These are phyloP conservation scores for Marmota monax DNA, from an alignment of 2,113 vertebrate genomes.

Conservation along the genomic window DNA sequence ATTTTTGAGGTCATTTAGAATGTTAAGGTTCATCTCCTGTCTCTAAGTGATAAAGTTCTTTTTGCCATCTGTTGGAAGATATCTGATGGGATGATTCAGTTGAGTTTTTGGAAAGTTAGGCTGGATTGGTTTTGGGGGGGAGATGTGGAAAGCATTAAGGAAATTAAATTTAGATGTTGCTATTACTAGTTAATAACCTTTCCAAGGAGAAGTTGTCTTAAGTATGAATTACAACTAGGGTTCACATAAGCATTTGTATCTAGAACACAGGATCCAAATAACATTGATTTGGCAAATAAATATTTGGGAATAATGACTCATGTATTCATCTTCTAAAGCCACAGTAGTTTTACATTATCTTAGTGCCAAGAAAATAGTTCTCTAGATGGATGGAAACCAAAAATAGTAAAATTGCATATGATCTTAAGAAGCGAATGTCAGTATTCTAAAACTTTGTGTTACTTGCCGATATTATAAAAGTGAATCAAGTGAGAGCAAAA, in stretches of 20 bases:
- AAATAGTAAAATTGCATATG: background rate
- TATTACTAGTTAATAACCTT: background rate
- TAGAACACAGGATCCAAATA: background rate
- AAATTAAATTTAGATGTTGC: slow-evolving; percentile 16
- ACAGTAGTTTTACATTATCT: background rate
- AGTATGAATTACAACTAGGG: background rate
- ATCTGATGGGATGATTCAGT: background rate
- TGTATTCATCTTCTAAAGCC: background rate
- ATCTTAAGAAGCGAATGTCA: background rate
- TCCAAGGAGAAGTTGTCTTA: background rate
- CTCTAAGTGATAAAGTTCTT: background rate
- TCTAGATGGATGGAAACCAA: background rate
- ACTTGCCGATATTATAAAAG: background rate
- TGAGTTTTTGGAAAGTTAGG: background rate
- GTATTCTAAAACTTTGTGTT: slow-evolving; percentile 27
- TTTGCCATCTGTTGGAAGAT: background rate
- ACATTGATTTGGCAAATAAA: slow-evolving; percentile 35
- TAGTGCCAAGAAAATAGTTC: background rate
- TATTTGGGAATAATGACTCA: background rate
- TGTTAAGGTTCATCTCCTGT: background rate
- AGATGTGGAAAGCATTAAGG: background rate
- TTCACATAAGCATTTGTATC: background rate
- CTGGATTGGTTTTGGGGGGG: background rate
- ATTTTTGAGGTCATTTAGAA: background rate
- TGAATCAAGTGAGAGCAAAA: background rate